phyloP scores from a whole-genome alignment of 2,888 invertebrate genomes.

The Latrodectus elegans region DNA sequence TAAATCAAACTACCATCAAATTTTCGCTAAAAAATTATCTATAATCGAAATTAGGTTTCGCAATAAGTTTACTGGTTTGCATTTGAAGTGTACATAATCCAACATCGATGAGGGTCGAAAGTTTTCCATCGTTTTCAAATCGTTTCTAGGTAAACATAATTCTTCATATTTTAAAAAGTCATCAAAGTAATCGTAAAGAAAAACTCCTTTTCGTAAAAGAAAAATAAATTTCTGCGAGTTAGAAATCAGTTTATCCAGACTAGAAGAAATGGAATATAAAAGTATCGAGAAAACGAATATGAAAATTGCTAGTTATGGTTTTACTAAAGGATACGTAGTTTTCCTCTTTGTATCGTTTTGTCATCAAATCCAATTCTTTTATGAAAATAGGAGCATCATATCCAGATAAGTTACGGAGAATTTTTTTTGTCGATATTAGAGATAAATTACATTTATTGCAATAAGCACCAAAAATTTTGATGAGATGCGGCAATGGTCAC shows the following conservation, averaged over 20 bases:
- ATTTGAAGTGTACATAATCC: neutral
- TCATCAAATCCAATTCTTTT: neutral
- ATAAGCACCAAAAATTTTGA: neutral
- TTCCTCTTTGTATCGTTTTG: neutral
- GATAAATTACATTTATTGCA: constrained; percentile 1
- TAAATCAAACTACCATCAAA: neutral
- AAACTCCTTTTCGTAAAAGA: neutral
- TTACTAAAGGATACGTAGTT: neutral
- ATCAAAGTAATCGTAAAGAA: neutral
- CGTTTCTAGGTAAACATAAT: neutral
- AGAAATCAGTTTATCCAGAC: neutral
- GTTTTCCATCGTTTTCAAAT: neutral
- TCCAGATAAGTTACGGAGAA: neutral
- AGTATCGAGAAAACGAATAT: neutral
- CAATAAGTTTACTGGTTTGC: neutral
- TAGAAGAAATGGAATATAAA: neutral
- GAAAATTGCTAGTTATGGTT: neutral
- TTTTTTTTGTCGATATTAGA: neutral
- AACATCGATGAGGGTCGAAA: neutral
- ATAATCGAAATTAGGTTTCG: neutral
- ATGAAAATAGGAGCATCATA: neutral
- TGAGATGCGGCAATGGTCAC: neutral
- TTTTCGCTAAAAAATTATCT: neutral
- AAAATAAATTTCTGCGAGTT: neutral
- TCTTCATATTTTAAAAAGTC: neutral